Conservation (phyloP, 2,113 vertebrate genomes). For the Corynorhinus townsendii region DNA sequence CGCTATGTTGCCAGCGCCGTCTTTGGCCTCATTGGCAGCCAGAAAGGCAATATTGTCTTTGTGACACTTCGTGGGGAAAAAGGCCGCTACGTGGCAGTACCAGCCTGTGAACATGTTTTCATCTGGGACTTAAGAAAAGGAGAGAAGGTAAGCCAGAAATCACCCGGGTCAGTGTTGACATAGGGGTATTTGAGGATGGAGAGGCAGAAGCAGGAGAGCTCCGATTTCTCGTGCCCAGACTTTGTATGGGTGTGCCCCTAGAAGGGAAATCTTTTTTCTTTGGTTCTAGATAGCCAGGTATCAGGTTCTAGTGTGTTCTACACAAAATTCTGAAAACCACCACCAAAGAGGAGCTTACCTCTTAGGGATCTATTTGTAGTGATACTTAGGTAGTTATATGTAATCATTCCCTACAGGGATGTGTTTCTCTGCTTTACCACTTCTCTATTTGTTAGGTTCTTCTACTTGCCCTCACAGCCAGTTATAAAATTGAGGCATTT, state of each 20-base stretch:
- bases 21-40: slow-evolving; percentile 92
- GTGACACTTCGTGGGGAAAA: slow-evolving; percentile 90
- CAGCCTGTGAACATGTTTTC: slow-evolving; percentile 96
- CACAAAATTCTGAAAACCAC: neutral
- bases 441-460: neutral
- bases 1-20: slow-evolving; percentile 88
- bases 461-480: neutral
- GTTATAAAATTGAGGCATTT: neutral
- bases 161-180: neutral
- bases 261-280: neutral
- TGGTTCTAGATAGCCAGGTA: neutral
- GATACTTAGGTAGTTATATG: neutral
- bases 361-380: neutral
- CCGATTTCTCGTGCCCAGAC: neutral
- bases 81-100: slow-evolving; percentile 91
- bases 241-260: neutral
- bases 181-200: neutral
- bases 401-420: neutral
- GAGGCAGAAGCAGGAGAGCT: neutral
- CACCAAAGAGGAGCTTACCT: neutral
- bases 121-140: slow-evolving; percentile 95
- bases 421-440: neutral
- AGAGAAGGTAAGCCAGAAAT: slow-evolving; percentile 87
- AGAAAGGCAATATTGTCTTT: slow-evolving; percentile 86
- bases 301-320: neutral